Conservation (phyloP, 2,888 invertebrate genomes). For the Brachypalpus laphriformis region DNA sequence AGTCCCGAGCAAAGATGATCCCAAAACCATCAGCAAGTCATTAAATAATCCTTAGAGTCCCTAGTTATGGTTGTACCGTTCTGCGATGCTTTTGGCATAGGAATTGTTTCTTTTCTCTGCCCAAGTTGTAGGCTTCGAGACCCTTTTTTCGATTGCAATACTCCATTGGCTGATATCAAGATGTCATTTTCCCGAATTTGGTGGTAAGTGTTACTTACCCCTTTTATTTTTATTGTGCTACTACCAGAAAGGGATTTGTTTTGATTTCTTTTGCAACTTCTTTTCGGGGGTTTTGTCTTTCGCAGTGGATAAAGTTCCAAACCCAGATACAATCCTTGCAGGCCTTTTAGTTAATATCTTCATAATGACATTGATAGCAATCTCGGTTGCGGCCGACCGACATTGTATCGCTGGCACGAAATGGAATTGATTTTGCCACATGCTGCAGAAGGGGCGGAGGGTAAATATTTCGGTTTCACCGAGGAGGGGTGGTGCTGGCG, state of each 20-base stretch:
- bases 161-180: slow-evolving; percentile 50
- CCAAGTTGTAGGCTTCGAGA: slow-evolving; percentile 3
- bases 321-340: slow-evolving; percentile 50
- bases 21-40: slow-evolving; percentile 72
- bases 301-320: slow-evolving; percentile 27
- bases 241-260: slow-evolving; percentile 34
- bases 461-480: slow-evolving; percentile 16
- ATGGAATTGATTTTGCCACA: slow-evolving; percentile 57
- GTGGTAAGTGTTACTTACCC: slow-evolving; percentile 66
- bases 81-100: slow-evolving; percentile 23
- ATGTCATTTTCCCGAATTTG: slow-evolving; percentile 63
- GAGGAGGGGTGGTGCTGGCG: slow-evolving; percentile 12
- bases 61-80: slow-evolving; percentile 32
- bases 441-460: background rate
- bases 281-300: background rate
- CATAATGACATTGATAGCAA: slow-evolving; percentile 62
- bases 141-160: slow-evolving; percentile 47
- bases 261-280: slow-evolving; percentile 26
- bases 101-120: slow-evolving; percentile 25
- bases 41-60: slow-evolving; percentile 66
- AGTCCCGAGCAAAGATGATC: slow-evolving; percentile 51
- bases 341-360: slow-evolving; percentile 65
- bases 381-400: slow-evolving; percentile 31
- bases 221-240: slow-evolving; percentile 64
- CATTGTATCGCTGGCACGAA: slow-evolving; percentile 6